phyloP scores from a whole-genome alignment of 2,888 invertebrate genomes.

The Gari tellinella region DNA sequence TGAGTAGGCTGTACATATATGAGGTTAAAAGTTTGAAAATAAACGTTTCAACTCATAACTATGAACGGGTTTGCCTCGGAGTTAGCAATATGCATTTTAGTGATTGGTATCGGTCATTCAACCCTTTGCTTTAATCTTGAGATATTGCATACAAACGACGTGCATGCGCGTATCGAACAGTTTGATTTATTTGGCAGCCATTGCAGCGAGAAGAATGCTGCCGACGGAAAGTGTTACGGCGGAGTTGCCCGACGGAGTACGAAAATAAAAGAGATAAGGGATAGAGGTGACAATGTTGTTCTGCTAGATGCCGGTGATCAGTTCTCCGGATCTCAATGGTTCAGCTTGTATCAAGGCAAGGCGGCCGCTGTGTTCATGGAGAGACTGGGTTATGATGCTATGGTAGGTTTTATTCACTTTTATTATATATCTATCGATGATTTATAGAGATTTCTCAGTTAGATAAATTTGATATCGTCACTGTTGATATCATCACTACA shows the following conservation, averaged over 20 bases:
- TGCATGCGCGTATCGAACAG: slow-evolving; percentile 94
- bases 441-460: no score
- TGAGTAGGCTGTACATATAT: no score
- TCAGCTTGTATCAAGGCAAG: slow-evolving; percentile 77
- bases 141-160: slow-evolving; percentile 95
- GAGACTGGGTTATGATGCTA: slow-evolving; percentile 33
- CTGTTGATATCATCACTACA: no score
- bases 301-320: slow-evolving; percentile 97
- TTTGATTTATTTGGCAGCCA: slow-evolving; percentile 88
- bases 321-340: slow-evolving; percentile 95
- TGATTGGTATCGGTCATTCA: no score
- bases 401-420: slow-evolving; percentile 42
- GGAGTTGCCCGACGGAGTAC: slow-evolving; percentile 58
- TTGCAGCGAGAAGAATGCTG: slow-evolving; percentile 83
- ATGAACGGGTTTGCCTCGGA: no score
- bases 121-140: slow-evolving; percentile 87
- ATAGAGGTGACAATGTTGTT: slow-evolving; percentile 86
- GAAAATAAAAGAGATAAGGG: slow-evolving; percentile 62
- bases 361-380: slow-evolving; percentile 39
- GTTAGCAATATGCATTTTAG: no score
- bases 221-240: slow-evolving; percentile 75
- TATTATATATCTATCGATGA: no score
- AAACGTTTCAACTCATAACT: no score
- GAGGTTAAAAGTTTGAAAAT: no score
- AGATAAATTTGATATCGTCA: no score